phyloP scores from a whole-genome alignment of 1,140 invertebrate genomes.

The Trichoplusia ni region DNA sequence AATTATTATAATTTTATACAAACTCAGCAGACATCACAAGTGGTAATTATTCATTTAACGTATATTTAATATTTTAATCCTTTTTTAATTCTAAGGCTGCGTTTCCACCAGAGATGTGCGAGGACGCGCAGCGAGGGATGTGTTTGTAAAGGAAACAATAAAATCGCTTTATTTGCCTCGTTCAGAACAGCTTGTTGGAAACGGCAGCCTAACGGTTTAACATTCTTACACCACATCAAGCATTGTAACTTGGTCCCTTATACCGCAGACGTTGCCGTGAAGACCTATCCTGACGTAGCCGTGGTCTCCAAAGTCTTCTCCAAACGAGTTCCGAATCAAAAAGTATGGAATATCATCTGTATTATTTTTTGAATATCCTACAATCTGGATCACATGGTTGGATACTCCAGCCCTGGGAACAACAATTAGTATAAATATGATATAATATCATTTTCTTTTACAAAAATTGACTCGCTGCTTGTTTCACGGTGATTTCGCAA shows the following conservation, averaged over 20 bases:
- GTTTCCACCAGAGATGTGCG: too few relatives aligned
- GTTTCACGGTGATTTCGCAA: too few relatives aligned
- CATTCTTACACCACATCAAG: slow-evolving; percentile 34
- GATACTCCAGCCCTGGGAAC: slow-evolving; percentile 75
- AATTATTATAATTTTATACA: too few relatives aligned
- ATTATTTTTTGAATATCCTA: slow-evolving; percentile 86
- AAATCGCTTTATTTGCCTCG: neutral
- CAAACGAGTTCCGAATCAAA: slow-evolving; percentile 92
- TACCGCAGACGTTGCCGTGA: slow-evolving; percentile 88
- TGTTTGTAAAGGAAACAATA: too few relatives aligned
- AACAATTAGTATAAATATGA: slow-evolving; percentile 1
- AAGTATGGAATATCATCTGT: slow-evolving; percentile 87
- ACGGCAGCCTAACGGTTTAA: neutral
- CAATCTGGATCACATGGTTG: slow-evolving; percentile 92
- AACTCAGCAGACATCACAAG: too few relatives aligned
- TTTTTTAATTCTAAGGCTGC: too few relatives aligned
- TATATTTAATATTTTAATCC: too few relatives aligned
- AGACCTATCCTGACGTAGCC: slow-evolving; percentile 91
- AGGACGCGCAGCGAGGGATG: too few relatives aligned
- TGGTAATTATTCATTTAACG: too few relatives aligned
- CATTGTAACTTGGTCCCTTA: slow-evolving; percentile 68
- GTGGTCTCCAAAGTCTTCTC: slow-evolving; percentile 86
- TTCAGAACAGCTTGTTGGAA: too few relatives aligned
- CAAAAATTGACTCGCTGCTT: neutral
- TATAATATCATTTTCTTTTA: neutral